Evolutionary conservation across 2,113 vertebrate species (phyloP).

Genomic region (Xenopus borealis): DNA sequence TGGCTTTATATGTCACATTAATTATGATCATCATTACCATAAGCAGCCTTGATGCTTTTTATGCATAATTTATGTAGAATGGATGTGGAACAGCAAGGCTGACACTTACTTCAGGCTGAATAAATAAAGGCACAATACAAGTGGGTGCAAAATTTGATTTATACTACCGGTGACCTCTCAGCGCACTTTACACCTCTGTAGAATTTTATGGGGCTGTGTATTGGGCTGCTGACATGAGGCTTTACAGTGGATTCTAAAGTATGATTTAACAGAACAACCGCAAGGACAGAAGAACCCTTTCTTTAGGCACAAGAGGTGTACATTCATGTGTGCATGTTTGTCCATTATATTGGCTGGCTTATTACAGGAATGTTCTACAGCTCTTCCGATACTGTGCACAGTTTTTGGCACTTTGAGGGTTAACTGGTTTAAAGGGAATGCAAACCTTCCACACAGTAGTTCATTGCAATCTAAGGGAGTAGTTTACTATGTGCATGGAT

Average conservation of each 20-base stretch:
- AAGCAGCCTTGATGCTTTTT: constrained; percentile 25
- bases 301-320: too few species aligned
- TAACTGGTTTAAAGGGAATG: too few species aligned
- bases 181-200: constrained; percentile 24
- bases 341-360: too few species aligned
- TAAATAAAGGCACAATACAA: neutral
- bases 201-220: constrained; percentile 24
- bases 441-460: too few species aligned
- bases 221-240: constrained; percentile 26
- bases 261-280: constrained; percentile 23
- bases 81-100: neutral
- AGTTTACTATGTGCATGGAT: too few species aligned
- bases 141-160: neutral
- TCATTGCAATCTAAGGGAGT: too few species aligned
- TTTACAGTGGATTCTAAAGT: constrained; percentile 23
- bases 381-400: too few species aligned
- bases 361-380: too few species aligned
- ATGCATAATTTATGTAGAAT: constrained; percentile 40
- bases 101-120: neutral
- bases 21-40: constrained; percentile 40
- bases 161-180: constrained; percentile 8
- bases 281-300: constrained; percentile 1
- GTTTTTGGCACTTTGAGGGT: too few species aligned
- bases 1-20: constrained; percentile 40
- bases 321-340: too few species aligned